These are phyloP conservation scores for Catocala nupta DNA, from an alignment of 2,888 invertebrate genomes.

Conservation along the genomic window DNA sequence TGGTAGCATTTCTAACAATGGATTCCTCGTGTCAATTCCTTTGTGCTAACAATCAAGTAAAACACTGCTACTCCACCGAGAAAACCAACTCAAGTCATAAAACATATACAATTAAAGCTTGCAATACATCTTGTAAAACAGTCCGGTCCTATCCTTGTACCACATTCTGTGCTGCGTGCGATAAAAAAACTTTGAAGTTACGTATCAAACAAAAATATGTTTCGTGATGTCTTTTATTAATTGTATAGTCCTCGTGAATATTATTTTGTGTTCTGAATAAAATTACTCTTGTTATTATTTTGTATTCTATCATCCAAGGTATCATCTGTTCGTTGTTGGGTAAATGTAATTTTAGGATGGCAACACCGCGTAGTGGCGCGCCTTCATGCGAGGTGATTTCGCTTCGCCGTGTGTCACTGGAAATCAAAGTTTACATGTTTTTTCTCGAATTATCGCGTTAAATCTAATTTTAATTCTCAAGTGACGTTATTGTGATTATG, in stretches of 20 bases:
- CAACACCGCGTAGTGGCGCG: constrained; percentile 77
- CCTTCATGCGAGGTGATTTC: constrained; percentile 69
- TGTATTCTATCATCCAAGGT: constrained; percentile 1
- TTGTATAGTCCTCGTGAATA: too few species aligned
- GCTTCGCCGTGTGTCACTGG: constrained; percentile 67
- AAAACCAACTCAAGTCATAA: too few species aligned
- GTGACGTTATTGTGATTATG: constrained; percentile 81
- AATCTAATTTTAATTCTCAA: constrained; percentile 64
- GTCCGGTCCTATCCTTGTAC: constrained; percentile 55
- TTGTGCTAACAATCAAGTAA: too few species aligned
- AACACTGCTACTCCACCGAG: too few species aligned
- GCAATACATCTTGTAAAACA: constrained; percentile 40
- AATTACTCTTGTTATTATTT: background rate
- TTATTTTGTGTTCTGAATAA: too few species aligned
- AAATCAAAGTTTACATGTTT: constrained; percentile 80
- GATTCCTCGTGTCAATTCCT: too few species aligned
- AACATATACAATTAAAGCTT: too few species aligned
- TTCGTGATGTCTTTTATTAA: background rate
- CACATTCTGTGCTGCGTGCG: constrained; percentile 57
- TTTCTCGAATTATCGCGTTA: constrained; percentile 65
- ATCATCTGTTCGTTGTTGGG: constrained; percentile 44
- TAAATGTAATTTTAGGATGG: constrained; percentile 53
- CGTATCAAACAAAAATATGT: background rate
- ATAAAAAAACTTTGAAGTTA: constrained; percentile 26
- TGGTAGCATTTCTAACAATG: too few species aligned